Base-by-base conservation (phyloP, 2,888 invertebrate genomes). In the Prosopocoilus inquinatus region DNA sequence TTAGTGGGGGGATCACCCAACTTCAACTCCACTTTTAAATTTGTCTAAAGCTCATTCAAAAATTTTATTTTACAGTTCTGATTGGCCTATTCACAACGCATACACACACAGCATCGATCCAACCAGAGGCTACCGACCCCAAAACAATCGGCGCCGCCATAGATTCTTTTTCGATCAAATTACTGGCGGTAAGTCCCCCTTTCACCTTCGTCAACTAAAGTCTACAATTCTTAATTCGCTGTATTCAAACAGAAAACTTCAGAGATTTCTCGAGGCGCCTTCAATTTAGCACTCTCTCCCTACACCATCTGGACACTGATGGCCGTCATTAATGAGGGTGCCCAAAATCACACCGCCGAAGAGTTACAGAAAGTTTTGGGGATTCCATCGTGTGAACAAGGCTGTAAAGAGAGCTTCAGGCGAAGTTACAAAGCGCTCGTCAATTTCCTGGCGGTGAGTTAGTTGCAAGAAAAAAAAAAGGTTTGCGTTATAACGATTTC, bases 231-330 rank as follows among this genome's bases (percentile, higher is more conserved):
- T 32, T 28, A 34, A 12, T n/a, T 34, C 7, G 5, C 20, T 33
- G 48, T 39, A 57, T 16, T 47, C 67, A 16, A 41, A 35, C 55
- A 75, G 74, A 62, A 67, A 60, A 71, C 71, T 28, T 55, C 62
- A 52, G 58, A 61, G 33, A 63, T 65, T 61, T 69, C 64, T 8
- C 69, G 67, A 0, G 66, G 69, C 36, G 57, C 64, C 3, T 45
- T 70, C 52, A 77, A 87, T 68, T 75, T 86, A 58, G 83, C 87
- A 39, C 73, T 86, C 59, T 85, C 87, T 0, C 87, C 88, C 2
- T 81, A 85, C 55, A 84, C 87, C 0, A 77, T 86, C 9, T 88
- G 87, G 87, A 81, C 84, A 0, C 74, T 84, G 1, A 67, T 88
- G 43, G 77, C 85, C 0, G 79, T 86, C 1, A 77, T 85, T 9